phyloP scores from a whole-genome alignment of 2,888 invertebrate genomes.

The Leucophenga montana region DNA sequence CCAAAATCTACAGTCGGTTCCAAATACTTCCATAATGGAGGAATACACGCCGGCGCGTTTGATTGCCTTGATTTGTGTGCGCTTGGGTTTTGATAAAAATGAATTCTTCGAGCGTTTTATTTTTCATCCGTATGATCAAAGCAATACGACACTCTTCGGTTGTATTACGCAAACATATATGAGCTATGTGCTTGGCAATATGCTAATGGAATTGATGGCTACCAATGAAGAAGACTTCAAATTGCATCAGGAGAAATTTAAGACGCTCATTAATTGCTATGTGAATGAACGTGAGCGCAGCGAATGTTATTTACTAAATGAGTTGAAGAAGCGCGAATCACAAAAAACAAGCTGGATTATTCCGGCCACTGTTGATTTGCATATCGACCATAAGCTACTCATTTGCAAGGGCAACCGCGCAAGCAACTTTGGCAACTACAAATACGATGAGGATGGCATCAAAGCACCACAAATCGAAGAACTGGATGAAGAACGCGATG shows the following conservation, averaged over 20 bases:
- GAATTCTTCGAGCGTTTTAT: constrained; percentile 63
- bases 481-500: constrained; percentile 51
- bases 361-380: constrained; percentile 50
- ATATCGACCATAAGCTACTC: constrained; percentile 61
- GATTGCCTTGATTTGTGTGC: constrained; percentile 63
- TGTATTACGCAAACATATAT: constrained; percentile 64
- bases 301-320: constrained; percentile 58
- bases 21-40: constrained; percentile 28
- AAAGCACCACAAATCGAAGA: constrained; percentile 31
- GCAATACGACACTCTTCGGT: constrained; percentile 58
- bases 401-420: constrained; percentile 69
- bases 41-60: constrained; percentile 61
- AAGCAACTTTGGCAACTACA: constrained; percentile 66
- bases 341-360: constrained; percentile 59
- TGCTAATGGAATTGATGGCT: constrained; percentile 61
- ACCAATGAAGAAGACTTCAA: constrained; percentile 65
- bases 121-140: constrained; percentile 54
- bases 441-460: constrained; percentile 58
- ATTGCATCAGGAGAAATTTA: constrained; percentile 53
- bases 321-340: constrained; percentile 57
- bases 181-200: constrained; percentile 66
- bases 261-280: constrained; percentile 60
- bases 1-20: constrained; percentile 55
- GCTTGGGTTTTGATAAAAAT: constrained; percentile 56
- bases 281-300: constrained; percentile 64